Conservation (phyloP, 2,797 vertebrate genomes). For the Hyperoplus lanceolatus region DNA sequence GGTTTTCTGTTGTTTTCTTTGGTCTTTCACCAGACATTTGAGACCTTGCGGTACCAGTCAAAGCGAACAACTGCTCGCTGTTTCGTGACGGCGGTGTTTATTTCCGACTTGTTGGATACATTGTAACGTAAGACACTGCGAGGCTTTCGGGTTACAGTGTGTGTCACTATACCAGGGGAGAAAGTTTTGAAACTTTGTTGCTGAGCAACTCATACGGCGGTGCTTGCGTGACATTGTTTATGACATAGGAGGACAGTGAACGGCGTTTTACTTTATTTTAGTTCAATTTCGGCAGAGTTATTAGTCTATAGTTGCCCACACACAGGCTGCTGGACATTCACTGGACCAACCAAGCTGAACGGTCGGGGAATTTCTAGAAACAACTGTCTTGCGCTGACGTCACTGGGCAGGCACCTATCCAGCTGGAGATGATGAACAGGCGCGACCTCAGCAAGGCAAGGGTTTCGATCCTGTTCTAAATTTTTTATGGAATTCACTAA, state of each 20-base stretch:
- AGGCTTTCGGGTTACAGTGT: background rate
- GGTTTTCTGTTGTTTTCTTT: background rate
- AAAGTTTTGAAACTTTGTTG: slow-evolving; percentile 60
- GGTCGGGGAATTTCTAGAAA: slow-evolving; percentile 71
- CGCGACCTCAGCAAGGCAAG: background rate
- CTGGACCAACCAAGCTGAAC: background rate
- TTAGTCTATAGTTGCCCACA: too few species aligned
- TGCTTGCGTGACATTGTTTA: background rate
- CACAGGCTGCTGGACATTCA: fast-evolving
- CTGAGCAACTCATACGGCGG: background rate
- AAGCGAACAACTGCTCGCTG: background rate
- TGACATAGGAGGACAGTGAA: background rate
- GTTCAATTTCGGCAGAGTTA: background rate
- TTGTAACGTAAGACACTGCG: background rate
- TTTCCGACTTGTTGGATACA: background rate
- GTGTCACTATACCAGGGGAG: background rate
- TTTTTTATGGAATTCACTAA: background rate
- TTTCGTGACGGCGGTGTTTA: background rate
- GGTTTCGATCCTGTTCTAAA: background rate
- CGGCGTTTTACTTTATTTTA: fast-evolving
- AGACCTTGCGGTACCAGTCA: background rate
- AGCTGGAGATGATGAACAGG: slow-evolving; percentile 40
- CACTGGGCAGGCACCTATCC: slow-evolving; percentile 10
- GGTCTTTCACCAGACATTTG: background rate
- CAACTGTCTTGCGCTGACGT: slow-evolving; percentile 63